Evolutionary conservation across 2,888 invertebrate genomes (phyloP), one percentile per base, ranked within the genome.

Genomic region (Ormyrus labotus): DNA sequence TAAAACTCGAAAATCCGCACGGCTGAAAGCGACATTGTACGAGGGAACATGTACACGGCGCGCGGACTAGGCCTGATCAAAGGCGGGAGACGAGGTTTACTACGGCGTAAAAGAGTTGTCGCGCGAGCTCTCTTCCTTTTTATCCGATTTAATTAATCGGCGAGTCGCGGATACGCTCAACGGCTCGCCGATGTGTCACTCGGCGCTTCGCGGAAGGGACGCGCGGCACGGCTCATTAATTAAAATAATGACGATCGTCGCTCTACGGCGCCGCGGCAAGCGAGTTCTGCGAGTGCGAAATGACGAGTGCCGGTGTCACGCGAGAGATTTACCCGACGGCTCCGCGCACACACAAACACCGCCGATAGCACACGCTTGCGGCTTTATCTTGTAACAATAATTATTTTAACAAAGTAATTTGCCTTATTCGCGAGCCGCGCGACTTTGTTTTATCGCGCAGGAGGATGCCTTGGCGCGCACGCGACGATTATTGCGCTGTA

Each of bases 201-300:
- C 34, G 55, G 5, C 19, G n/a, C 63, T 6, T 45, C 53, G 64
- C 53, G 47, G 57, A 69, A 69, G 63, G 47, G 34, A 51, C 55
- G 9, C 58, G 63, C 11, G 67, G 69, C 19, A 9, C 19, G 64
- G 51, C 64, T 68, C 81, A 73, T 76, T 76, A 76, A 78, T 79
- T 79, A 72, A 81, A 79, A 79, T 81, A 79, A 81, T 69, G 81
- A 79, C 74, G 73, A 78, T 50, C 73, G 74, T 58, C 64, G 72
- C 70, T 77, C 13, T 67, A 65, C 53, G 65, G 70, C 48, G 13
- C 76, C 68, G 34, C 6, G 51, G 7, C 13, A 1, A 19, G 8
- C 71, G 64, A 70, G 57, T 34, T 45, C 45, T 34, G 61, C 9
- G 10, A 57, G 77, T 13, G 58, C 61, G 72, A 76, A 80, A 76